Percentiles rank a stretch among this genome's conserved stretches.
These are phyloP conservation scores for Mustela erminea DNA, from an alignment of 2,797 vertebrate species.

Conservation along the genomic window DNA sequence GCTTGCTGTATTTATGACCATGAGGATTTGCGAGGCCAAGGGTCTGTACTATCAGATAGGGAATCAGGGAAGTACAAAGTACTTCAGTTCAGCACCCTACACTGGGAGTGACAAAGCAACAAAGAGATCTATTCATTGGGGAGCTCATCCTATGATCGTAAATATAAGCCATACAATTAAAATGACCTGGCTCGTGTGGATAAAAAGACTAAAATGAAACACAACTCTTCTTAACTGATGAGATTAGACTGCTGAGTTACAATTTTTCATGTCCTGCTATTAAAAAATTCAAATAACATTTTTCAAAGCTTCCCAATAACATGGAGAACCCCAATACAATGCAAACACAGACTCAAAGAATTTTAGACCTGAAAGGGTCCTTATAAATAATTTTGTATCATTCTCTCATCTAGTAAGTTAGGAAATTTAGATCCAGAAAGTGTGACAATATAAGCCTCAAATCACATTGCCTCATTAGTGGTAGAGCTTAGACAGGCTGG, in stretches of 20 bases:
- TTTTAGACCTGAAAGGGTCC: not conserved
- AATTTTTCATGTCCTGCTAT: not conserved
- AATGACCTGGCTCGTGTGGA: not conserved
- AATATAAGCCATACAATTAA: not conserved
- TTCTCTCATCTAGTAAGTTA: not conserved
- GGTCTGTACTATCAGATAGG: not conserved
- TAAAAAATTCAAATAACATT: slow-evolving; percentile 28
- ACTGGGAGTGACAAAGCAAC: not conserved
- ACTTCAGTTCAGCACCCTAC: not conserved
- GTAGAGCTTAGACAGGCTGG: not conserved
- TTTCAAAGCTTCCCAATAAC: not conserved
- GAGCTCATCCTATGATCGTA: not conserved
- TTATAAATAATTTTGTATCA: not conserved
- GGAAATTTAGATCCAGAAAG: not conserved
- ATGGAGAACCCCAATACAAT: not conserved
- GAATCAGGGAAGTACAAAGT: not conserved
- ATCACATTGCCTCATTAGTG: not conserved
- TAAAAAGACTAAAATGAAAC: not conserved
- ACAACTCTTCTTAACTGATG: not conserved
- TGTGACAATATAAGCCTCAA: not conserved
- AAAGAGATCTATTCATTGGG: not conserved
- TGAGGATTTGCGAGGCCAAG: not conserved
- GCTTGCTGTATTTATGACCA: not conserved
- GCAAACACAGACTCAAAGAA: not conserved
- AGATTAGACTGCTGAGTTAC: not conserved